phyloP scores from a whole-genome alignment of 2,113 vertebrate genomes.

The Speoplatyrhinus poulsoni region DNA sequence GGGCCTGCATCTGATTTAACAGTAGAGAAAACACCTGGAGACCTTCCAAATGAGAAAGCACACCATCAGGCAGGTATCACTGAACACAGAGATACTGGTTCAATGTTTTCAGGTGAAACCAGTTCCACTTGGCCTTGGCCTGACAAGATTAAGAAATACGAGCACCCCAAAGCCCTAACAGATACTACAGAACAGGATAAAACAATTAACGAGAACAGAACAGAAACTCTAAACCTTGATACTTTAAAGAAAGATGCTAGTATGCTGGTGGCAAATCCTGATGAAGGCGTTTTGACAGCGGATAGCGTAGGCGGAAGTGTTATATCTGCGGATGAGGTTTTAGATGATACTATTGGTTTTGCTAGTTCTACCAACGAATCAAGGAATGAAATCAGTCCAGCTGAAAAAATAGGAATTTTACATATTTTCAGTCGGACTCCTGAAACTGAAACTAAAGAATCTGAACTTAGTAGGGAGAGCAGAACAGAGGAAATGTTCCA shows the following conservation, averaged over 20 bases:
- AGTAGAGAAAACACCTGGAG: not conserved
- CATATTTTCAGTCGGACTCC: slow-evolving; percentile 33
- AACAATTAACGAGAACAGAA: not conserved
- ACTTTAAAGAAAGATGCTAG: slow-evolving; percentile 1
- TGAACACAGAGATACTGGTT: not conserved
- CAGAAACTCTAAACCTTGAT: not conserved
- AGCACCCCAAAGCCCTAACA: not conserved
- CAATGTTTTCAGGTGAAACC: not conserved
- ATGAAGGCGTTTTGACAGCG: too few relatives aligned
- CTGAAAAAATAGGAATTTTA: slow-evolving; percentile 30
- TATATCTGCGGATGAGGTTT: slow-evolving; percentile 5
- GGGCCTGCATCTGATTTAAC: not conserved
- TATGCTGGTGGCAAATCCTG: not conserved
- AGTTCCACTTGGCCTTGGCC: not conserved
- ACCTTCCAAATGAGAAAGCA: not conserved
- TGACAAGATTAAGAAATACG: not conserved
- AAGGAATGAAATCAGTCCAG: not conserved
- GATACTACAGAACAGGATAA: slow-evolving; percentile 1
- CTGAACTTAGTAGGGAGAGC: slow-evolving; percentile 1
- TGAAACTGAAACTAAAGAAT: slow-evolving; percentile 2
- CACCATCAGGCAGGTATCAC: not conserved
- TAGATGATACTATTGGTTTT: not conserved
- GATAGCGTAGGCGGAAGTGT: not conserved
- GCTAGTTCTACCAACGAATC: not conserved
- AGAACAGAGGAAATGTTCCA: not conserved